Conservation (phyloP, 2,113 vertebrate genomes). For the Nestor notabilis region DNA sequence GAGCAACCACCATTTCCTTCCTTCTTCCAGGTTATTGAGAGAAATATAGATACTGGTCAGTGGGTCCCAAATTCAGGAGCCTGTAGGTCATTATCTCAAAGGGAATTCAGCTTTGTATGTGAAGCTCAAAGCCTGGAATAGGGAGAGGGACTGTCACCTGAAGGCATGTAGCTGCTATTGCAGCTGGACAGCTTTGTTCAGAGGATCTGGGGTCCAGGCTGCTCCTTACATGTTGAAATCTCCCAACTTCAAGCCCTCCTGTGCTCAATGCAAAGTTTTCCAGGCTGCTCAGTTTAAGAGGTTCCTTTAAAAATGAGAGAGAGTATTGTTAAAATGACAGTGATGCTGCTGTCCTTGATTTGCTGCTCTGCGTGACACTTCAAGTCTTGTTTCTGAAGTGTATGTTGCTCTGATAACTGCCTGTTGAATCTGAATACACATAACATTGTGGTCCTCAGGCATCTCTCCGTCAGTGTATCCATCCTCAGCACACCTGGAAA, state of each 20-base stretch:
- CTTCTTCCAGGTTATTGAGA: background rate
- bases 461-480: background rate
- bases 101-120: background rate
- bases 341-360: background rate
- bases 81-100: background rate
- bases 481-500: background rate
- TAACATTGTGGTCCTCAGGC: background rate
- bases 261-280: background rate
- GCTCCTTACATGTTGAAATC: background rate
- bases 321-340: background rate
- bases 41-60: accelerated
- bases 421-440: background rate
- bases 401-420: background rate
- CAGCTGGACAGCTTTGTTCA: accelerated
- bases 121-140: background rate
- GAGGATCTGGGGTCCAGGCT: background rate
- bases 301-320: background rate
- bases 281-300: background rate
- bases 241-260: background rate
- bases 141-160: background rate
- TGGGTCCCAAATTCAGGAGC: background rate
- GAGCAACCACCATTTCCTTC: background rate
- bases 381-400: background rate
- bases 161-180: accelerated
- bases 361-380: background rate